Conservation (phyloP, 2,113 vertebrate species). For the Oryctolagus cuniculus region mOryCun1.1 NC_091441.1:105200501-105201000, state of each 20-base stretch:
- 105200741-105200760: not conserved
- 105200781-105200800: not conserved
- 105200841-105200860: not conserved
- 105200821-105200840: not conserved
- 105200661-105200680: rapidly evolving
- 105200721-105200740: not conserved
- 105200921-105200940: not conserved
- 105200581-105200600: rapidly evolving
- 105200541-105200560: rapidly evolving
- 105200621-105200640: rapidly evolving
- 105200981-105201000: not conserved
- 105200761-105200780: too few species aligned
- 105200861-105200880: not conserved
- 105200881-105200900: not conserved
- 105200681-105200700: rapidly evolving
- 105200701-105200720: rapidly evolving
- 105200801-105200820: not conserved
- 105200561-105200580: slow-evolving; percentile 25
- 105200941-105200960: not conserved
- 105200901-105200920: not conserved
- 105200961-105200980: too few species aligned
- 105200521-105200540: rapidly evolving
- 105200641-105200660: rapidly evolving
- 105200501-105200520: not conserved
- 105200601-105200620: rapidly evolving